These are phyloP conservation scores for Saxicola maurus DNA, from an alignment of 2,797 vertebrate species.

Conservation along the genomic window DNA sequence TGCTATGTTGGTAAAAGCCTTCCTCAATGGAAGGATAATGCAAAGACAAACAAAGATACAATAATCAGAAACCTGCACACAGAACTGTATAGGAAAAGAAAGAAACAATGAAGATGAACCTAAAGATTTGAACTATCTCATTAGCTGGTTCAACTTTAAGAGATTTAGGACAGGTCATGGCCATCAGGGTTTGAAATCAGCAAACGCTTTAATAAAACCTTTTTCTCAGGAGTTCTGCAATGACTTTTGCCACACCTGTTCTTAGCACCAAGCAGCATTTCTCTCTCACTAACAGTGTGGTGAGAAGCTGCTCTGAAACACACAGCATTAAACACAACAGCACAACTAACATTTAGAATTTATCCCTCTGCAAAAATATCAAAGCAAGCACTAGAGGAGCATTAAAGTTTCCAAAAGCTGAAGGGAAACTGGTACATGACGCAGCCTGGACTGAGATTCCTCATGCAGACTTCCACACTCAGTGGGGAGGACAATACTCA, in stretches of 20 bases:
- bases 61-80: background rate
- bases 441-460: background rate
- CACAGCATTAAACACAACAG: background rate
- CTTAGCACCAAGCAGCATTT: background rate
- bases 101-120: background rate
- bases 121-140: background rate
- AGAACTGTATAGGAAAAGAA: background rate
- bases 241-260: background rate
- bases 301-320: background rate
- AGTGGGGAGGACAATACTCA: background rate
- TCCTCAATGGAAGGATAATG: background rate
- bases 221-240: background rate
- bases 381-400: background rate
- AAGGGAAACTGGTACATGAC: background rate
- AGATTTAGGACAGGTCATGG: background rate
- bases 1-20: background rate
- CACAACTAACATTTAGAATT: background rate
- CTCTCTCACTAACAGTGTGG: background rate
- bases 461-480: background rate
- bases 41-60: background rate
- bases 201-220: background rate
- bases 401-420: background rate
- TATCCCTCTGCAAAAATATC: background rate
- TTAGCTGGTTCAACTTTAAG: background rate
- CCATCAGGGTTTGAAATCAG: background rate